A percentile compares a stretch with the other conserved stretches of the same genome.
Evolutionary conservation across 2,113 vertebrate genomes (phyloP).

Genomic region (Mustelus asterias): DNA sequence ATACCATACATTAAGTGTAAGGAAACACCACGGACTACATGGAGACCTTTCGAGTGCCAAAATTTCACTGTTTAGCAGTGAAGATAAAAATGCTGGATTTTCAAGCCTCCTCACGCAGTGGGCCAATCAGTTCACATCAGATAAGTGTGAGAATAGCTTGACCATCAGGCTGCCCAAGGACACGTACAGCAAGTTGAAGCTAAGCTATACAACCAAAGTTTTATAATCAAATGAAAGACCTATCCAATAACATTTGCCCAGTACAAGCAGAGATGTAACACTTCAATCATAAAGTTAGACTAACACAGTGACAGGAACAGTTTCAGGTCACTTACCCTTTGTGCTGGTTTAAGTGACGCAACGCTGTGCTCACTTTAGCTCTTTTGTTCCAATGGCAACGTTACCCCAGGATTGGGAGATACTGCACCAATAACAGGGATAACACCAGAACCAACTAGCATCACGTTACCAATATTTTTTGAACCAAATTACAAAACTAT

Average conservation of each 20-base stretch:
- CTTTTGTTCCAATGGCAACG: not conserved
- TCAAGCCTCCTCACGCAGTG: not conserved
- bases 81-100: not conserved
- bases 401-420: not conserved
- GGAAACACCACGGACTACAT: not conserved
- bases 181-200: not conserved
- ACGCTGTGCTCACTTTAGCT: not conserved
- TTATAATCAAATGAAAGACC: no score
- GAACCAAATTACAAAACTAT: conserved; percentile 21
- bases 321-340: not conserved
- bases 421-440: not conserved
- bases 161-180: not conserved
- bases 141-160: not conserved
- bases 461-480: not conserved
- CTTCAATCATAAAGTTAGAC: not conserved
- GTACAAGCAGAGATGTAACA: not conserved
- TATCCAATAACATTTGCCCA: not conserved
- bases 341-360: not conserved
- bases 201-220: not conserved
- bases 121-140: not conserved
- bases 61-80: not conserved
- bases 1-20: not conserved
- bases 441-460: conserved; percentile 2
- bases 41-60: not conserved
- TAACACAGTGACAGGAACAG: not conserved